Evolutionary conservation across 2,888 invertebrate genomes (phyloP), one percentile per base, ranked within the genome.

Genomic region (Caenorhabditis sp.): DNA sequence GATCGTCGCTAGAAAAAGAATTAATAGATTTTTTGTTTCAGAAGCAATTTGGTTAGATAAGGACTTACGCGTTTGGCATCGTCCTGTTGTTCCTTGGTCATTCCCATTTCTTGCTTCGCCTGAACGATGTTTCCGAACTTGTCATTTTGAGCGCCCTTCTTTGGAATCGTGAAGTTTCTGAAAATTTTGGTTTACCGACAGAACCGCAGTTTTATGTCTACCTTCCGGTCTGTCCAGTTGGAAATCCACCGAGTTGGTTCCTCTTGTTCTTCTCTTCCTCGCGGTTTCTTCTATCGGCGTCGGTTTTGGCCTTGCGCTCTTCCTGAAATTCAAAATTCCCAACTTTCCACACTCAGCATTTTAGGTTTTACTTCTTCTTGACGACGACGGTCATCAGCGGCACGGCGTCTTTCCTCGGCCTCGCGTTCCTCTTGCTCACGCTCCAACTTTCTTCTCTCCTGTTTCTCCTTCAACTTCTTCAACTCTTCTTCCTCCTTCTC

Each of bases 41-140:
- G 26, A 16, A 70, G 38, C n/a, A n/a, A n/a, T n/a, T n/a, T 41
- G 12, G 3, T 12, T 19, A 2, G 41, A 38, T 51, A 10, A 22
- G 35, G 38, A 64, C 81, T 61, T 77, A 88, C 89, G 63, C 84
- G 77, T 75, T 99, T 99, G 94, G 98, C 98, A 93, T 98, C 98
- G 93, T 98, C 98, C 93, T 98, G 94, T 94, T 99, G 98, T 93
- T 99, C 99, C 94, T 97, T 98, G 94, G 98, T 98, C 95, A 99
- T 98, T 94, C 96, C 96, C 94, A 97, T 96, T 94, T 98, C 98
- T 92, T 96, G 94, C 93, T 97, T 96, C 92, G 97, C 96, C 91
- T 96, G 96, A 93, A 95, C 95, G 88, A 97, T 95, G 94, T 95
- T 96, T 93, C 91, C 93, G 91, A 91, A 93, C 88, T 93, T 89